Percentiles rank a stretch among this genome's conserved stretches.
phyloP scores from a whole-genome alignment of 2,888 invertebrate genomes.

The Microctonus brassicae region DNA sequence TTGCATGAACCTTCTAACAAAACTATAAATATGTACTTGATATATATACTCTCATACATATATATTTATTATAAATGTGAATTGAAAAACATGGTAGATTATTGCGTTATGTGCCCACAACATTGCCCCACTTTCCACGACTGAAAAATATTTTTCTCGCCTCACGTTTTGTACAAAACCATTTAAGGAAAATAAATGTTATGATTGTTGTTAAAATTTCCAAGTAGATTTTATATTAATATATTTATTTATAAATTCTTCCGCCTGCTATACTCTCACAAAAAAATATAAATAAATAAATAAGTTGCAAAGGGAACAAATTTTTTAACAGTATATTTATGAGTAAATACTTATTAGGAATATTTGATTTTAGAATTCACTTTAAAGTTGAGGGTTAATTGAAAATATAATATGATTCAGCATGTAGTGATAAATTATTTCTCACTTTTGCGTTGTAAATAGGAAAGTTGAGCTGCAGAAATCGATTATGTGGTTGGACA shows the following conservation, averaged over 20 bases:
- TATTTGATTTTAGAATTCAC: background rate
- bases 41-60: background rate
- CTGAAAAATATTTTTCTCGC: background rate
- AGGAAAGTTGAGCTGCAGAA: slow-evolving; percentile 6
- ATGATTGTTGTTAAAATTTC: background rate
- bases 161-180: background rate
- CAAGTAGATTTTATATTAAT: background rate
- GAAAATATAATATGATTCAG: background rate
- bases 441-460: background rate
- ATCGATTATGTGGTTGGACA: slow-evolving; percentile 16
- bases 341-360: no score
- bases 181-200: background rate
- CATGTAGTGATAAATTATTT: background rate
- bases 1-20: background rate
- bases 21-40: background rate
- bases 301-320: no score
- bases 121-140: slow-evolving; percentile 7
- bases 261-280: no score
- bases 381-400: slow-evolving; percentile 16
- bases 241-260: background rate
- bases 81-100: background rate
- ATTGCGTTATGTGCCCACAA: background rate
- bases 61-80: background rate
- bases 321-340: no score
- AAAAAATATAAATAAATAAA: no score